Evolutionary conservation across 2,888 invertebrate genomes (phyloP), one percentile per base, ranked within the genome.

Genomic region (Priocnemis perturbator): DNA sequence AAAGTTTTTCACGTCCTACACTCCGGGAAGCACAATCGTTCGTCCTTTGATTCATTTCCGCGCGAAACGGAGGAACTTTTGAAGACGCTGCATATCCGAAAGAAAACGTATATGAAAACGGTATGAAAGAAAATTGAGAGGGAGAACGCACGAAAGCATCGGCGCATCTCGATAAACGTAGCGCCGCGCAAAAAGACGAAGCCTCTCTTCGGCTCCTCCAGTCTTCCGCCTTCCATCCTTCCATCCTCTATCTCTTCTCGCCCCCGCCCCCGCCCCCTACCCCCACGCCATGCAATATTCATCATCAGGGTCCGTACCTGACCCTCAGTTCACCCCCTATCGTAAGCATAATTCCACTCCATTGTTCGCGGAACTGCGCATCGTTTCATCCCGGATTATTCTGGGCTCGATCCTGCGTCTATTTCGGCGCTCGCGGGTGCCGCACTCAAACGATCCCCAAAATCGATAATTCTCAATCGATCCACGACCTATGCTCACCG

Each of bases 311-410:
- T 37, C 14, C 37, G 11, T 37, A 37, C 37, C 37, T 37, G 14
- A 37, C 37, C 37, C 37, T 26, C 37, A 37, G 37, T 37, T 37
- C 37, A 37, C 37, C 37, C 37, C 37, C 47, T 30, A 55, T 57
- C 55, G 56, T 55, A 58, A 64, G 60, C 63, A 67, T 67, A 73
- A 73, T 73, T 63, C 58, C 58, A 45, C 50, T 45, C 61, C 50
- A 70, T 70, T 73, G 67, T 70, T 48, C 63, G 66, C 55, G 67
- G 59, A 58, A 60, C 61, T 53, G 53, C 50, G 47, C 55, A 37
- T 44, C 62, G 21, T 11, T 37, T 37, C 37, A 37, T 37, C 37
- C 37, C 11, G 37, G 37, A 37, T 37, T 37, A 37, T 37, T 37
- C 37, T 37, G 7, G 37, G 11, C 37, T 37, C 37, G 37, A 37